Conservation (phyloP, 2,113 vertebrate species). For the Oreotrochilus melanogaster region DNA sequence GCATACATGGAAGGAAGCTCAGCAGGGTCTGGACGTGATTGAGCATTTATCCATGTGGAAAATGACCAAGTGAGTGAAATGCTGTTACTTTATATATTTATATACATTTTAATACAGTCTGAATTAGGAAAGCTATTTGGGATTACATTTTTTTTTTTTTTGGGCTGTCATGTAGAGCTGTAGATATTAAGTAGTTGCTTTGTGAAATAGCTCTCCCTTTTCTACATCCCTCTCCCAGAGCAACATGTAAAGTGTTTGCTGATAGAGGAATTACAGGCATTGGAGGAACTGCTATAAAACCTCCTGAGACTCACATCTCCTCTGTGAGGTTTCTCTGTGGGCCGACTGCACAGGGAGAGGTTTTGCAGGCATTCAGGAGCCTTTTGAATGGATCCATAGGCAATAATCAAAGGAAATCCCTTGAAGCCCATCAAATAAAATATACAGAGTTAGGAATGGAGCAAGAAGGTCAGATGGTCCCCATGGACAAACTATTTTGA, state of each 20-base stretch:
- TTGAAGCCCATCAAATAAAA: slow-evolving; percentile 8
- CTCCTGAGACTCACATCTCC: slow-evolving; percentile 29
- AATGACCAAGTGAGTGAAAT: neutral
- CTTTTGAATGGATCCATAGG: neutral
- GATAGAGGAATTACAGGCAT: neutral
- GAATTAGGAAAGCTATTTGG: slow-evolving; percentile 13
- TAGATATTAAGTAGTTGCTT: neutral
- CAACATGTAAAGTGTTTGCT: neutral
- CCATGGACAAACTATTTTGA: neutral
- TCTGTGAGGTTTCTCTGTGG: neutral
- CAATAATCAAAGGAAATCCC: neutral
- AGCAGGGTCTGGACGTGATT: neutral
- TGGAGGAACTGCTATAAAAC: neutral
- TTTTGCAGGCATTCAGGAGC: slow-evolving; percentile 10
- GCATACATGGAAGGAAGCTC: neutral
- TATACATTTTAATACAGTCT: neutral
- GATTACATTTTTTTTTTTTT: neutral
- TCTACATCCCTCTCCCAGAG: neutral
- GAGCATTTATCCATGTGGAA: slow-evolving; percentile 13
- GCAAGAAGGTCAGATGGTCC: neutral
- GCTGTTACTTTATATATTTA: neutral
- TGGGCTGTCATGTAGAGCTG: neutral
- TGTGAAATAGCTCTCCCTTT: slow-evolving; percentile 17
- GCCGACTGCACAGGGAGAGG: slow-evolving; percentile 47
- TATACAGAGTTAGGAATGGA: neutral